Evolutionary conservation across 35 echinoderm and acorn worm species (phyloP).

Genomic region (Lytechinus pictus): DNA sequence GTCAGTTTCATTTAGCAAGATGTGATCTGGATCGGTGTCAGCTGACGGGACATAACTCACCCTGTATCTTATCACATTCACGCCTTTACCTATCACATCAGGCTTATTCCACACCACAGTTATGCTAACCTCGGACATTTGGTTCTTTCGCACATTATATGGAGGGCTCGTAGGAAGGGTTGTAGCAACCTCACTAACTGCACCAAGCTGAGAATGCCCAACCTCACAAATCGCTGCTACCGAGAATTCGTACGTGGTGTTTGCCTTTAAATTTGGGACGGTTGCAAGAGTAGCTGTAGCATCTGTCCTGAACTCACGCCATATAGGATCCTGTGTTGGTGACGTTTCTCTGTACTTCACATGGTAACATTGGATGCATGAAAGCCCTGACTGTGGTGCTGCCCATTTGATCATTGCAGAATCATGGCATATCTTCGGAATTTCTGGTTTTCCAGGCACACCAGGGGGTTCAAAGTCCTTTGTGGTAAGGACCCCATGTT

Average conservation of each 20-base stretch:
- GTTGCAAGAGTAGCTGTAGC: not conserved
- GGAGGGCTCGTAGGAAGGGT: conserved; percentile 47
- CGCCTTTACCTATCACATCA: not conserved
- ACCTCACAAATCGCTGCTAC: conserved; percentile 23
- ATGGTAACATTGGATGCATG: not conserved
- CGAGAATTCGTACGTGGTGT: conserved; percentile 13
- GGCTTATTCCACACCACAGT: conserved; percentile 49
- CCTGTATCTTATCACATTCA: conserved; percentile 6
- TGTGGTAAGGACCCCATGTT: not conserved
- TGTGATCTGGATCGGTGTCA: not conserved
- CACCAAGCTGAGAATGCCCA: conserved; percentile 15
- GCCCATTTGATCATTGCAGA: not conserved
- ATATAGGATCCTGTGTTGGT: not conserved
- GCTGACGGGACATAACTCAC: not conserved
- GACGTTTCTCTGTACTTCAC: conserved; percentile 12
- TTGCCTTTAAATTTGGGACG: conserved; percentile 25
- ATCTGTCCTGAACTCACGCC: not conserved
- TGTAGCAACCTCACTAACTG: not conserved
- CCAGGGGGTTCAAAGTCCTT: not conserved
- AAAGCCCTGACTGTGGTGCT: not conserved
- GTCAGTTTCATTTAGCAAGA: not conserved
- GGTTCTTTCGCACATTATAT: not conserved
- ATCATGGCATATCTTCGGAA: not conserved
- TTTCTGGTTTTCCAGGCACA: not conserved
- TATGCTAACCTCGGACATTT: not conserved